These are phyloP conservation scores for Lithosia quadra DNA, from an alignment of 2,888 invertebrate genomes.

Conservation along the genomic window DNA sequence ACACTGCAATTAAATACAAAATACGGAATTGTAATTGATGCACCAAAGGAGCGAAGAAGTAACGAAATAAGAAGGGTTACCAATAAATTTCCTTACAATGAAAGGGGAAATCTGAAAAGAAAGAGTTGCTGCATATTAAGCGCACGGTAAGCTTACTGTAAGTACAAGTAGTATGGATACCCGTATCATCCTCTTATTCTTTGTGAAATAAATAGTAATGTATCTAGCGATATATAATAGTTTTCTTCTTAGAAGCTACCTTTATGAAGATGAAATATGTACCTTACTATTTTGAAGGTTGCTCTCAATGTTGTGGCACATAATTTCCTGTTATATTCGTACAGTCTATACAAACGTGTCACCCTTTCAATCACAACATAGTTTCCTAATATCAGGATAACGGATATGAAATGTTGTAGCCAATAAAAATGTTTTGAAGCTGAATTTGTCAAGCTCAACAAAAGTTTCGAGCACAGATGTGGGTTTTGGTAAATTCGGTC, in stretches of 20 bases:
- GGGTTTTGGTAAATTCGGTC: conserved; percentile 61
- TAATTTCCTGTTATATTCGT: conserved; percentile 31
- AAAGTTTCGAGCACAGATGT: conserved; percentile 57
- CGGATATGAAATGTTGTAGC: conserved; percentile 30
- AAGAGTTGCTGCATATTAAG: too few relatives aligned
- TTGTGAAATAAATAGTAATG: too few relatives aligned
- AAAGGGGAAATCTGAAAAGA: too few relatives aligned
- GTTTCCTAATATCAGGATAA: conserved; percentile 19
- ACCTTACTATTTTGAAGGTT: conserved; percentile 29
- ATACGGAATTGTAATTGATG: not conserved
- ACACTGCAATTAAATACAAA: not conserved
- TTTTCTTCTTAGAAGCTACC: not conserved
- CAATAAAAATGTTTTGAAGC: conserved; percentile 48
- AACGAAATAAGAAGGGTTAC: not conserved
- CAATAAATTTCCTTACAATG: not conserved
- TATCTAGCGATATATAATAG: too few relatives aligned
- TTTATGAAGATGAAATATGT: not conserved
- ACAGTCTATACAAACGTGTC: conserved; percentile 8
- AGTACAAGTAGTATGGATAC: too few relatives aligned
- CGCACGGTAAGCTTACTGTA: too few relatives aligned
- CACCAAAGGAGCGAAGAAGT: not conserved
- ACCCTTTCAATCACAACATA: conserved; percentile 26
- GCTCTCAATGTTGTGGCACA: conserved; percentile 11
- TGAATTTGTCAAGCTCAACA: conserved; percentile 48
- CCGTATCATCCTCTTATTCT: too few relatives aligned